Conservation (phyloP, 30 jellyfish, hydroid and myxozoan genomes). For the Aurelia aurita complex sp. Pacific region DNA sequence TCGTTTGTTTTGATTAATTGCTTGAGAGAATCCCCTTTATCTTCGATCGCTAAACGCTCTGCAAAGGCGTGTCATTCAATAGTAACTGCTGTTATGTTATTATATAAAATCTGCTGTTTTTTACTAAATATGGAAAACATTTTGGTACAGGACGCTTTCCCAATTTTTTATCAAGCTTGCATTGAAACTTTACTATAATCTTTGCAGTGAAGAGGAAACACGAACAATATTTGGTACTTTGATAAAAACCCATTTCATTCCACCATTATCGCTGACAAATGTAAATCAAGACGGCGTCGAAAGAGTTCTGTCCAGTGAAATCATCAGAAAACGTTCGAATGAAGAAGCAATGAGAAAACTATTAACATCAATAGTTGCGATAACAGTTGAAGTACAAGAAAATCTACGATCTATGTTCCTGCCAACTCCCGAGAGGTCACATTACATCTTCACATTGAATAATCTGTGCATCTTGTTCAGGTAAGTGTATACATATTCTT, state of each 20-base stretch:
- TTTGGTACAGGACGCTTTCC: too few species aligned
- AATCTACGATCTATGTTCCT: constrained; percentile 62
- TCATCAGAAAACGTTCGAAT: constrained; percentile 24
- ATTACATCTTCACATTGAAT: constrained; percentile 65
- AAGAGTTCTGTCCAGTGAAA: constrained; percentile 39
- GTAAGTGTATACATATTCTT: constrained; percentile 11
- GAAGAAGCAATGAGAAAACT: constrained; percentile 39
- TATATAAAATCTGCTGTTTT: too few species aligned
- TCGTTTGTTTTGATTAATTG: too few species aligned
- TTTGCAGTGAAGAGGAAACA: constrained; percentile 60
- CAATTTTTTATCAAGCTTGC: neutral
- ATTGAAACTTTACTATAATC: neutral
- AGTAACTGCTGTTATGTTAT: too few species aligned
- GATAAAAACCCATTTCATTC: constrained; percentile 54
- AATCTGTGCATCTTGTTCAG: constrained; percentile 52
- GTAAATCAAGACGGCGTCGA: constrained; percentile 15
- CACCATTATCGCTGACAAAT: constrained; percentile 10
- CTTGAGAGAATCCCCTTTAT: too few species aligned
- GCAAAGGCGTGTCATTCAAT: too few species aligned
- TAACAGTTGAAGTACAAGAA: constrained; percentile 79
- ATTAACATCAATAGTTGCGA: constrained; percentile 38
- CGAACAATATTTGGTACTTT: constrained; percentile 35
- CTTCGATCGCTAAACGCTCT: too few species aligned
- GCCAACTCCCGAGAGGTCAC: constrained; percentile 68
- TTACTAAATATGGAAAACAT: too few species aligned